These are phyloP conservation scores for Frankliniella fusca DNA, from an alignment of 2,888 invertebrate genomes.

Conservation along the genomic window DNA sequence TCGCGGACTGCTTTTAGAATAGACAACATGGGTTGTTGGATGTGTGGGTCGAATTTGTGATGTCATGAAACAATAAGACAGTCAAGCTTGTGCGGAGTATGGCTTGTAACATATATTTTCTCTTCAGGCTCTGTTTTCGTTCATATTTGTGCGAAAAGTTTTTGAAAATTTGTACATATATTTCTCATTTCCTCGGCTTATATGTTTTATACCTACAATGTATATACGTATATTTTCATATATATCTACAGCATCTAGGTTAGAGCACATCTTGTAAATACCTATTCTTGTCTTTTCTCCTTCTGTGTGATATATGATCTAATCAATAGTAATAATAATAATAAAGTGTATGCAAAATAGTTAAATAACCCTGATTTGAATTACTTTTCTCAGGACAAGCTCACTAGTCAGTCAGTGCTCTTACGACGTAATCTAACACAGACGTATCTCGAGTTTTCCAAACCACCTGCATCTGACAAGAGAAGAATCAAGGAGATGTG, in stretches of 20 bases:
- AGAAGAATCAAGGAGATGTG: no score
- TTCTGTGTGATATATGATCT: slow-evolving; percentile 17
- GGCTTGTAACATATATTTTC: not conserved
- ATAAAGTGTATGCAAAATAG: not conserved
- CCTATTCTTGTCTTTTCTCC: not conserved
- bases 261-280: slow-evolving; percentile 5
- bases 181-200: slow-evolving; percentile 1
- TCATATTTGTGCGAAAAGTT: not conserved
- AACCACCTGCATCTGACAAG: no score
- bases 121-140: not conserved
- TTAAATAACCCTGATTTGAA: no score
- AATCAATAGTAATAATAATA: slow-evolving; percentile 15
- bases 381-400: not conserved
- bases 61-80: slow-evolving; percentile 8
- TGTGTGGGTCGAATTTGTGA: slow-evolving; percentile 4
- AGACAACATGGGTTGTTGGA: not conserved
- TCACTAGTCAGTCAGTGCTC: not conserved
- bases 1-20: not conserved
- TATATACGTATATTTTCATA: slow-evolving; percentile 27
- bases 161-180: not conserved
- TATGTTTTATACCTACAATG: slow-evolving; percentile 26
- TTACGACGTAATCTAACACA: no score
- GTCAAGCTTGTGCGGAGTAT: not conserved
- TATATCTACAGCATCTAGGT: slow-evolving; percentile 14
- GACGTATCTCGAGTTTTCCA: no score